Base-by-base conservation (phyloP, 2,888 invertebrate species). In the Cremastinae sp. region DNA sequence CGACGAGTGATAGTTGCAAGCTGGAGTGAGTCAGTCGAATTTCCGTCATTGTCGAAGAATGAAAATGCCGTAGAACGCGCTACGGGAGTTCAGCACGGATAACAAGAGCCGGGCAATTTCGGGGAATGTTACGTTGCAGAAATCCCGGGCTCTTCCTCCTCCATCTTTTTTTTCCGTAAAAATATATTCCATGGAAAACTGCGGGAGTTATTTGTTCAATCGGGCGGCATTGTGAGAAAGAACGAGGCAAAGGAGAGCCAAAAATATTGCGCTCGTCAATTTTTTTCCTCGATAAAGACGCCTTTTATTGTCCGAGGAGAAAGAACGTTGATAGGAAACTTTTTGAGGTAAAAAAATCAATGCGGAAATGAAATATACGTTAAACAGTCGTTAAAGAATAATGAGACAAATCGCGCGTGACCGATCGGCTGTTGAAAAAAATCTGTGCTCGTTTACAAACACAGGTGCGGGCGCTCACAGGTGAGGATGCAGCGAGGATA, bases 61-160 rank as follows among this genome's bases (percentile, higher is more conserved):
- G 82, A 82, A 84, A 83, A 84, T 83, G 82, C 79, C 53, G 49
- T 51, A 66, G 58, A 75, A 76, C 51, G 65, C 53, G 12, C 69
- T 59, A 61, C 54, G 81, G 79, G 81, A 79, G 82, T 83, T 53
- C 71, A 22, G 20, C 10, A 36, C 20, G 61, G 34, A 68, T 66
- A 72, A 70, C 69, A 66, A 78, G 74, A 69, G 64, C 62, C 73
- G 9, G 58, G 82, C 83, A 82, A 84, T 86, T 87, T 86, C 82
- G 75, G 83, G 83, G 82, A 85, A 80, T 84, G 84, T 87, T 88
- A 88, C 87, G 83, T 78, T 86, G 87, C 88, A 87, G 80, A 87
- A 87, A 85, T 58, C 59, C 9, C 7, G 7, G 36, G 34, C 45
- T 9, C 34, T 14, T 45, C 22, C 43, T 28, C 51, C 38, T 47